These are phyloP conservation scores for Halichoerus grypus DNA, from an alignment of 2,113 vertebrate genomes.

Conservation along the genomic window DNA sequence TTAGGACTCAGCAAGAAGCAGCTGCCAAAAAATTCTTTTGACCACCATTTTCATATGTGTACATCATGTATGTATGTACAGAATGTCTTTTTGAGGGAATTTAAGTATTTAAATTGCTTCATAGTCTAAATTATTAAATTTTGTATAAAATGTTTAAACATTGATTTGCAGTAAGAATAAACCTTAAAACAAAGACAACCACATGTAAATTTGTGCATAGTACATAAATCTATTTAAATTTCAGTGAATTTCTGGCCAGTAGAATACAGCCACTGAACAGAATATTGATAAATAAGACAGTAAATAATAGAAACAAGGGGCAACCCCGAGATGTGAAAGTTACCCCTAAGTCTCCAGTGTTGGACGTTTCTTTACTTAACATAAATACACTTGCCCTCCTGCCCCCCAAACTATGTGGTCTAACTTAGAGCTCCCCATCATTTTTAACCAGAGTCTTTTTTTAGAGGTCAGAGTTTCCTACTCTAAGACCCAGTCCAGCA, in stretches of 20 bases:
- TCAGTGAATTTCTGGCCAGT: constrained; percentile 63
- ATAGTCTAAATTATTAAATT: constrained; percentile 89
- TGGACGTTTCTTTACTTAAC: not conserved
- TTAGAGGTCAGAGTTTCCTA: not conserved
- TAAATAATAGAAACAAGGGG: not conserved
- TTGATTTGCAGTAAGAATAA: constrained; percentile 76
- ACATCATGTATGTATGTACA: constrained; percentile 82
- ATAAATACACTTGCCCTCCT: not conserved
- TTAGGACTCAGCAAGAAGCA: constrained; percentile 98
- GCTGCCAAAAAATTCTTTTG: constrained; percentile 99
- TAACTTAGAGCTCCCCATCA: not conserved
- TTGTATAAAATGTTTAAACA: constrained; percentile 80
- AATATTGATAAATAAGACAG: constrained; percentile 17
- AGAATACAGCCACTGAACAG: constrained; percentile 14
- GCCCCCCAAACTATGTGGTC: not conserved
- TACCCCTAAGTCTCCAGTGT: not conserved
- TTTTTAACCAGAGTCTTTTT: not conserved
- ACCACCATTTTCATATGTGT: constrained; percentile 85
- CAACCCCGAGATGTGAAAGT: not conserved
- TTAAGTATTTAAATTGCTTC: constrained; percentile 85
- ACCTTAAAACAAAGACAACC: constrained; percentile 60
- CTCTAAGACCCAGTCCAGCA: not conserved
- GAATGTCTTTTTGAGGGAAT: constrained; percentile 88
- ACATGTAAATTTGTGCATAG: constrained; percentile 65
- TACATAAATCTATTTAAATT: constrained; percentile 61